A percentile compares a stretch with the other conserved stretches of the same genome.
phyloP scores from a whole-genome alignment of 2,888 invertebrate genomes.

The Ichneumon xanthorius region DNA sequence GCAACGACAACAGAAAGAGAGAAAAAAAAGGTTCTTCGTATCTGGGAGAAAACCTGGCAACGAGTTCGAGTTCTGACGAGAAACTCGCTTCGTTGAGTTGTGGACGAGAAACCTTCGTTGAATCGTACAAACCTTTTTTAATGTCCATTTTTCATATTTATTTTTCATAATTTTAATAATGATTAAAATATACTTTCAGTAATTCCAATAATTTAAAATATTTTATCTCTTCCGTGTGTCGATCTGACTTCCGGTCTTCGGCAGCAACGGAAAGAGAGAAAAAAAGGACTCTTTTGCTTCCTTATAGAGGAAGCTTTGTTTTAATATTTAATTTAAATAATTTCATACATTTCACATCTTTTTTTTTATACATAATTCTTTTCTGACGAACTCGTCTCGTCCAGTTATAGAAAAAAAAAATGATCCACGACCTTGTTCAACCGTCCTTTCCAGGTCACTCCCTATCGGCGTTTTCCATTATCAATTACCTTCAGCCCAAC shows the following conservation, averaged over 20 bases:
- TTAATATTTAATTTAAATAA: too few relatives aligned
- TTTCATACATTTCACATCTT: too few relatives aligned
- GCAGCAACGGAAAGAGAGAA: neutral
- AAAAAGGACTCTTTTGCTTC: neutral
- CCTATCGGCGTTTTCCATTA: neutral
- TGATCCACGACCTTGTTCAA: neutral
- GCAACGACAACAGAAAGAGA: conserved; percentile 5
- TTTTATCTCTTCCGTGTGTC: too few relatives aligned
- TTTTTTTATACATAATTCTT: neutral
- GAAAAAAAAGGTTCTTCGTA: neutral
- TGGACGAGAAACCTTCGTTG: neutral
- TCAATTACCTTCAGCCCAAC: neutral
- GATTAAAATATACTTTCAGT: too few relatives aligned
- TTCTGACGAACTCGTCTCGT: neutral
- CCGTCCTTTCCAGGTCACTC: neutral
- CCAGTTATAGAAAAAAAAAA: neutral
- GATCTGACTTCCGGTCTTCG: too few relatives aligned
- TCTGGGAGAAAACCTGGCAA: neutral
- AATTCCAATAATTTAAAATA: too few relatives aligned
- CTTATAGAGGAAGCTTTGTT: too few relatives aligned
- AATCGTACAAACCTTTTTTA: too few relatives aligned
- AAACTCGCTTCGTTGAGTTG: too few relatives aligned
- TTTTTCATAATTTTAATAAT: too few relatives aligned
- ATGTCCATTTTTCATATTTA: too few relatives aligned
- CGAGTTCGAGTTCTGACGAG: neutral